phyloP scores from a whole-genome alignment of 2,888 invertebrate species.

The Actias luna region DNA sequence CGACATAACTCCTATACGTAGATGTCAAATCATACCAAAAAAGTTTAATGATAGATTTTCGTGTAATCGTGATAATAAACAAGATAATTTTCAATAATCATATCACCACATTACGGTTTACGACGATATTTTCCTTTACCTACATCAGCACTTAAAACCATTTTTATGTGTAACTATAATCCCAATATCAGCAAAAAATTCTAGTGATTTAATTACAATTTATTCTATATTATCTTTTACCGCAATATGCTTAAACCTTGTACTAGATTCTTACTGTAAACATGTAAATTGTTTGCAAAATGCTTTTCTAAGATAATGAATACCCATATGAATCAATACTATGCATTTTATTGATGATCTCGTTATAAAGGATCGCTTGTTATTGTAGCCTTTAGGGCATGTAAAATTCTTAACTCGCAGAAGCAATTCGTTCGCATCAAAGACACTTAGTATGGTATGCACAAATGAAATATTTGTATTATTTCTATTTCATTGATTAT shows the following conservation, averaged over 20 bases:
- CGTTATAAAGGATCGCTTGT: conserved; percentile 30
- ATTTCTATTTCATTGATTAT: no score
- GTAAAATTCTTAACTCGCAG: background rate
- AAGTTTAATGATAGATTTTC: background rate
- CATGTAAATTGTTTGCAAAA: conserved; percentile 17
- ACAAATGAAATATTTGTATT: background rate
- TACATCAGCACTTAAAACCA: background rate
- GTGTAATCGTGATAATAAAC: no score
- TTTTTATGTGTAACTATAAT: no score
- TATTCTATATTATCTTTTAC: no score
- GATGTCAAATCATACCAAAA: no score
- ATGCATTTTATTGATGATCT: conserved; percentile 40
- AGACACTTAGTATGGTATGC: background rate
- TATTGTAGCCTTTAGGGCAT: conserved; percentile 11
- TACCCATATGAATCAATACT: conserved; percentile 44
- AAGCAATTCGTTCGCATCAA: background rate
- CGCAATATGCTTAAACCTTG: background rate
- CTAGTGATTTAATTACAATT: no score
- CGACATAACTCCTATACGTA: no score
- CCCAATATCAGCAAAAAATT: no score
- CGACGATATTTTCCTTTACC: background rate
- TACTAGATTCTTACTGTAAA: background rate
- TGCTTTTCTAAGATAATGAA: conserved; percentile 27
- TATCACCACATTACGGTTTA: background rate
- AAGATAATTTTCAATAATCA: background rate